Evolutionary conservation across 2,797 vertebrate species (phyloP).

Genomic region (Megalops cyprinoides): DNA sequence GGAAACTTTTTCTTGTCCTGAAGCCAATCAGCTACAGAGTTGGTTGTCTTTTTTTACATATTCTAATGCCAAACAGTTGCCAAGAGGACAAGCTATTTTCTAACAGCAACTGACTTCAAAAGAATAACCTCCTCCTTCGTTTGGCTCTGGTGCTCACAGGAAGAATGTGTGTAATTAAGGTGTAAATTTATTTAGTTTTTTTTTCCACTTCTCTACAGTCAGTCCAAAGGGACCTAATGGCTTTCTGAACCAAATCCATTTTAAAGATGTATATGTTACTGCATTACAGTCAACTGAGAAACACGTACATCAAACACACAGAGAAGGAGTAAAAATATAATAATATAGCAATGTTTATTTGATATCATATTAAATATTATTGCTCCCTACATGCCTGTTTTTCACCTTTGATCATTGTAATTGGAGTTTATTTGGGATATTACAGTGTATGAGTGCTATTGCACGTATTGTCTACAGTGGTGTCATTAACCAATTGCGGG

Average conservation of each 20-base stretch:
- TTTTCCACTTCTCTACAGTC: not conserved
- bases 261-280: not conserved
- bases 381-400: not conserved
- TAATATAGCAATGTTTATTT: too few relatives aligned
- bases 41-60: not conserved
- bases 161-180: not conserved
- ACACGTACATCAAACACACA: too few relatives aligned
- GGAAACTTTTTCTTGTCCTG: too few relatives aligned
- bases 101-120: not conserved
- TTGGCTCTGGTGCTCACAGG: not conserved
- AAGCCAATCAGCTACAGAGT: too few relatives aligned
- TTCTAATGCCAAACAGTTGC: not conserved
- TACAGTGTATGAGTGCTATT: not conserved
- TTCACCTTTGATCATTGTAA: not conserved
- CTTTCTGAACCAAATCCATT: not conserved
- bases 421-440: slow-evolving; percentile 2
- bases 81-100: not conserved
- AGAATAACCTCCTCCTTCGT: not conserved
- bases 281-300: too few relatives aligned
- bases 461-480: too few relatives aligned
- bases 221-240: not conserved
- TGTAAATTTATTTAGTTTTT: not conserved
- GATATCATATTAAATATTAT: too few relatives aligned
- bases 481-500: not conserved
- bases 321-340: too few relatives aligned